These are phyloP conservation scores for Eristalinus aeneus DNA, from an alignment of 2,888 invertebrate genomes.

Conservation along the genomic window DNA sequence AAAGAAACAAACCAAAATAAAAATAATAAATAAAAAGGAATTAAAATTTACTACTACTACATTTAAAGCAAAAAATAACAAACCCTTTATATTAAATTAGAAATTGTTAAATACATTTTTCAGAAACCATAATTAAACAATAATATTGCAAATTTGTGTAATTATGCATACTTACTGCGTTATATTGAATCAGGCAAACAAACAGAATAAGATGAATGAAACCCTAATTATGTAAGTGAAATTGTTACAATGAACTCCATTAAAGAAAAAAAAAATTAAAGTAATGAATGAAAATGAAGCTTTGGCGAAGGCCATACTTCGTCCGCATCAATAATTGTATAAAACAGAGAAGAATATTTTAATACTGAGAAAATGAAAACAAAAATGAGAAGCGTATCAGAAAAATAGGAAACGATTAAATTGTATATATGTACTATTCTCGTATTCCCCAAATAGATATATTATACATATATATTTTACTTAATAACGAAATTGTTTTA, in stretches of 20 bases:
- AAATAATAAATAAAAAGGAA: constrained; percentile 1
- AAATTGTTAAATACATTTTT: constrained; percentile 32
- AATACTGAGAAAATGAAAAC: constrained; percentile 29
- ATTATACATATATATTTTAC: constrained; percentile 33
- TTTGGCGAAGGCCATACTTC: not conserved
- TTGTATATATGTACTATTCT: constrained; percentile 53
- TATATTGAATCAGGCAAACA: not conserved
- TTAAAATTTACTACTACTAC: constrained; percentile 33
- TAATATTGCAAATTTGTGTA: constrained; percentile 24
- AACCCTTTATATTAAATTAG: not conserved
- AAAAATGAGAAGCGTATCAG: constrained; percentile 11
- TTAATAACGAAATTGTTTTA: constrained; percentile 5
- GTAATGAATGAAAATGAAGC: not conserved
- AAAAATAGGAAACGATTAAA: constrained; percentile 29
- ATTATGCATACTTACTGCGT: constrained; percentile 23
- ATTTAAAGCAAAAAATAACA: constrained; percentile 32
- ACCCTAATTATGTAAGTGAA: constrained; percentile 11
- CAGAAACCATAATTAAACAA: constrained; percentile 40
- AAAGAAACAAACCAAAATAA: not conserved
- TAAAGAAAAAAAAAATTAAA: not conserved
- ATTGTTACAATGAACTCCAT: constrained; percentile 26
- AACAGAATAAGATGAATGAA: not conserved
- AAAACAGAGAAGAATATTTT: constrained; percentile 33
- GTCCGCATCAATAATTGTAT: constrained; percentile 29
- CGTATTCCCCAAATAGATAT: constrained; percentile 55